These are phyloP conservation scores for Stenchaetothrips biformis DNA, from an alignment of 2,888 invertebrate genomes.

Conservation along the genomic window DNA sequence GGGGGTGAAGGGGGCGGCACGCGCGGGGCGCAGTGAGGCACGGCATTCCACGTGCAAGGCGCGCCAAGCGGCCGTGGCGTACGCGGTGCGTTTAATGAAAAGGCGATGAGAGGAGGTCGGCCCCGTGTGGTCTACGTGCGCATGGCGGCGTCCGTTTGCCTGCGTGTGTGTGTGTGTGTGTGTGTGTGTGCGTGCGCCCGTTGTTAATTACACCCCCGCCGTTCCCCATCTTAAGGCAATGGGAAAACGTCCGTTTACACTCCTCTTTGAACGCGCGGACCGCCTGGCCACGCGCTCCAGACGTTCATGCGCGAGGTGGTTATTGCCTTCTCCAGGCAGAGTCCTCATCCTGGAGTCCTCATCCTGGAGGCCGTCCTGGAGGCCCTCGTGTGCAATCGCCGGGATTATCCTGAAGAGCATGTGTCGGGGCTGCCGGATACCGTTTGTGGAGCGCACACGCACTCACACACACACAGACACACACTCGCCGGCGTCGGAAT, in stretches of 20 bases:
- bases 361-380: too few relatives aligned
- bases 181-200: constrained; percentile 5
- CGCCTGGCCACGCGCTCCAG: background rate
- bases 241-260: background rate
- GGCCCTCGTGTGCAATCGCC: too few relatives aligned
- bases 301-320: too few relatives aligned
- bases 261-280: background rate
- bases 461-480: too few relatives aligned
- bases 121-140: background rate
- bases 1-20: background rate
- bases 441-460: too few relatives aligned
- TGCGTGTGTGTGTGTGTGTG: background rate
- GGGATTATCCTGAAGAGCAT: too few relatives aligned
- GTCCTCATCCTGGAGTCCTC: too few relatives aligned
- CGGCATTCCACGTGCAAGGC: constrained; percentile 10
- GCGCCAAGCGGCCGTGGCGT: background rate
- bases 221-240: background rate
- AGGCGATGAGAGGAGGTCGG: background rate
- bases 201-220: background rate
- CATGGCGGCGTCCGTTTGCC: background rate
- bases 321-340: too few relatives aligned
- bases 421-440: too few relatives aligned
- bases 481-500: background rate
- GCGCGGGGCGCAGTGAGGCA: background rate
- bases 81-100: constrained; percentile 2